These are phyloP conservation scores for Tethea ocularis DNA, from an alignment of 2,888 invertebrate species.

Conservation along the genomic window DNA sequence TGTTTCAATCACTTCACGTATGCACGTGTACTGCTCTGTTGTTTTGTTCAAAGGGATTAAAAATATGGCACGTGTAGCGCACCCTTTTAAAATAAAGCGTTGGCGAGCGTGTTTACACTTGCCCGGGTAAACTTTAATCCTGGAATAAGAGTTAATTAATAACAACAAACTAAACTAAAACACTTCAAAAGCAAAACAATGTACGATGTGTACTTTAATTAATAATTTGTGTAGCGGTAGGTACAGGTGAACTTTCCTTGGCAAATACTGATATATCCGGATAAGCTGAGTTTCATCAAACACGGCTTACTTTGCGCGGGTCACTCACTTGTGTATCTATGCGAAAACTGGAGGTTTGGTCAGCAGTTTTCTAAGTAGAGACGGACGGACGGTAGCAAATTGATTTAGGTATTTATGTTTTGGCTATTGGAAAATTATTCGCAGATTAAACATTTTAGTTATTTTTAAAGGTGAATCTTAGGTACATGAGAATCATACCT, in stretches of 20 bases:
- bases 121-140: slow-evolving; percentile 29
- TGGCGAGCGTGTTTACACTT: slow-evolving; percentile 21
- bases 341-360: background rate
- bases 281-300: slow-evolving; percentile 3
- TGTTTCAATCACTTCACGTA: background rate
- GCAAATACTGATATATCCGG: slow-evolving; percentile 3
- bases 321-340: background rate
- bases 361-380: background rate
- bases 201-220: slow-evolving; percentile 2
- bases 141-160: slow-evolving; percentile 33
- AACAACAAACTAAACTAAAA: slow-evolving; percentile 28
- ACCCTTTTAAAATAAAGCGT: slow-evolving; percentile 22
- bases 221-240: background rate
- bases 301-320: background rate
- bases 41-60: background rate
- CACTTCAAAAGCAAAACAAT: slow-evolving; percentile 9
- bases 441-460: too few relatives aligned
- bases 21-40: background rate
- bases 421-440: background rate
- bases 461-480: too few relatives aligned
- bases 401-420: background rate
- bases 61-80: background rate
- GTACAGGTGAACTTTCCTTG: background rate
- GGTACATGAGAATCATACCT: too few relatives aligned
- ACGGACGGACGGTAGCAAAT: background rate